These are phyloP conservation scores for Herpailurus yagouaroundi DNA, from an alignment of 2,113 vertebrate genomes.

Conservation along the genomic window DNA sequence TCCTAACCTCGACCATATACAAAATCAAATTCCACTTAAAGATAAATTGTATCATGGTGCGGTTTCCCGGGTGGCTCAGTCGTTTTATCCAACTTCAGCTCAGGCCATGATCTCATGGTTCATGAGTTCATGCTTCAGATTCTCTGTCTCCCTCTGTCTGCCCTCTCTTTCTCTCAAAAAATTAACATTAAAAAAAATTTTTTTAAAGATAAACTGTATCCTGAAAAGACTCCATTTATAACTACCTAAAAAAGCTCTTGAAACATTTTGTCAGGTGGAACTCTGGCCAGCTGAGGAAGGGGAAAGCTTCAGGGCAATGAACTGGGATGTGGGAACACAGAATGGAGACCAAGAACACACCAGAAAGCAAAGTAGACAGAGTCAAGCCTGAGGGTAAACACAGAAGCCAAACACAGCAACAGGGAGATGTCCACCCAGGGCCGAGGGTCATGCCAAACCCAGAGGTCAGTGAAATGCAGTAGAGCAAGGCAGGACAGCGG, in stretches of 20 bases:
- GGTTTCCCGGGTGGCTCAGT: too few species aligned
- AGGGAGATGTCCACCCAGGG: not conserved
- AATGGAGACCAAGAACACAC: not conserved
- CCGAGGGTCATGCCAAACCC: not conserved
- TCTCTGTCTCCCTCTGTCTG: too few species aligned
- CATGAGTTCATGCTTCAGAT: too few species aligned
- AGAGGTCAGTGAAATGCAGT: not conserved
- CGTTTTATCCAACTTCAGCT: too few species aligned
- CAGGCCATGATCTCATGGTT: too few species aligned
- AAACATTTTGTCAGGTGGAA: not conserved
- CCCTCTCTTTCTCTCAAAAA: too few species aligned
- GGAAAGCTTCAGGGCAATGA: not conserved
- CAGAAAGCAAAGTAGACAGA: not conserved
- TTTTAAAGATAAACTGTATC: not conserved
- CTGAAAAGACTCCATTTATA: not conserved
- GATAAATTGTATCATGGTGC: not conserved
- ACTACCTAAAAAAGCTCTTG: not conserved
- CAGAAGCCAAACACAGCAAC: not conserved
- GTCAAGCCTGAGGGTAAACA: not conserved
- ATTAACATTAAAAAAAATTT: too few species aligned
- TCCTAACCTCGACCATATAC: not conserved
- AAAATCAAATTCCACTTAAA: conserved; percentile 32
- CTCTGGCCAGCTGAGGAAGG: not conserved
- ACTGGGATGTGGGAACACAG: not conserved
- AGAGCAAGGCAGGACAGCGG: not conserved